phyloP scores from a whole-genome alignment of 2,888 invertebrate genomes.

The Mongoloraphidia duomilia region DNA sequence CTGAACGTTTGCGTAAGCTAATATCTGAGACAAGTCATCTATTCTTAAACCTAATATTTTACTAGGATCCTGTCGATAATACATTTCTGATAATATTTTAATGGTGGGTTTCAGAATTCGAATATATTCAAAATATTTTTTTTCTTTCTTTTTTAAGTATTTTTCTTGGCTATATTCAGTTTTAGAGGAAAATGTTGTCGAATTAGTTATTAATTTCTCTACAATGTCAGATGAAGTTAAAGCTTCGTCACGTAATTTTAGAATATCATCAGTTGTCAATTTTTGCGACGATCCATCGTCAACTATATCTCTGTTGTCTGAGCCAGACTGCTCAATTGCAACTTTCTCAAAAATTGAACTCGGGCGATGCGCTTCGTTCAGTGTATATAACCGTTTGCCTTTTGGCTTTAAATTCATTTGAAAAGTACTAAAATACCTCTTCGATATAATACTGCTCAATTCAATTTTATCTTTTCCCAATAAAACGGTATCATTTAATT shows the following conservation, averaged over 20 bases:
- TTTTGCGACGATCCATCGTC: constrained; percentile 72
- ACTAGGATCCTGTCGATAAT: constrained; percentile 61
- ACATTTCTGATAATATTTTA: constrained; percentile 68
- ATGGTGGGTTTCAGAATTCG: constrained; percentile 69
- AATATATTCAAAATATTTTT: constrained; percentile 78
- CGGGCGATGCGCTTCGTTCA: constrained; percentile 39
- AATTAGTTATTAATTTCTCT: constrained; percentile 76
- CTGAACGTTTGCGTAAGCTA: constrained; percentile 68
- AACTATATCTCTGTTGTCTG: constrained; percentile 70
- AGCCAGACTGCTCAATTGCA: constrained; percentile 50
- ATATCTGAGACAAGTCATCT: constrained; percentile 80
- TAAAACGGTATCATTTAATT: constrained; percentile 42
- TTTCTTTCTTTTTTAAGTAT: constrained; percentile 88
- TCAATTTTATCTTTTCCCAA: constrained; percentile 58
- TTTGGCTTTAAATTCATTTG: constrained; percentile 50
- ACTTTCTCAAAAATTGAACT: constrained; percentile 45
- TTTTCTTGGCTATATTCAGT: constrained; percentile 89
- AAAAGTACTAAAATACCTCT: constrained; percentile 59
- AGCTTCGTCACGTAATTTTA: constrained; percentile 60
- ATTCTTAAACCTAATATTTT: constrained; percentile 65
- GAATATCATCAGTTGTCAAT: constrained; percentile 69
- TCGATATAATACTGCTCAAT: constrained; percentile 48
- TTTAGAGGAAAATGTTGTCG: constrained; percentile 77
- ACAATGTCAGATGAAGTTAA: constrained; percentile 71
- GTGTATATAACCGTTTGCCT: constrained; percentile 35